Percentiles rank a stretch among this genome's conserved stretches.
phyloP scores from a whole-genome alignment of 2,797 vertebrate species.

The Luscinia megarhynchos region DNA sequence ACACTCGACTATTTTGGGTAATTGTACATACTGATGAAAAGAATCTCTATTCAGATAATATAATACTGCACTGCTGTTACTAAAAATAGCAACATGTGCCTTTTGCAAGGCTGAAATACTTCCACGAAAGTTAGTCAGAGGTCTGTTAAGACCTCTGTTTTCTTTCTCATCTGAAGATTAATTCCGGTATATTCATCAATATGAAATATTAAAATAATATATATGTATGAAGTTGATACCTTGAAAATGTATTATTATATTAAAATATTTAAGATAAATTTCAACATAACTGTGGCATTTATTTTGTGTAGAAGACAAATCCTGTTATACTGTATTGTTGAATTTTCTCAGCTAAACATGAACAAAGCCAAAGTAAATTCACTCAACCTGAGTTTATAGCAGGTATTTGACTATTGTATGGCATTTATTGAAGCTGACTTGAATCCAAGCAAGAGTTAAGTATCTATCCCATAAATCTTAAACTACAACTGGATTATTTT shows the following conservation, averaged over 20 bases:
- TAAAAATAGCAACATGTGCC: not conserved
- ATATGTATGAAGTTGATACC: not conserved
- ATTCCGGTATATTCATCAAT: not conserved
- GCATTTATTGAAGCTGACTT: not conserved
- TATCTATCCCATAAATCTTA: not conserved
- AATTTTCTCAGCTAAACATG: not conserved
- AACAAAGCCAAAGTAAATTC: not conserved
- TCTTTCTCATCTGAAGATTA: not conserved
- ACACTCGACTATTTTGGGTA: not conserved
- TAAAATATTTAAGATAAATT: not conserved
- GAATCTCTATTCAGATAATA: not conserved
- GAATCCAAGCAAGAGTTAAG: not conserved
- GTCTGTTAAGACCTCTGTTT: not conserved
- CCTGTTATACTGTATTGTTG: not conserved
- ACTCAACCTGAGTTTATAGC: not conserved
- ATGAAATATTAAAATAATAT: not conserved
- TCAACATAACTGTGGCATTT: not conserved
- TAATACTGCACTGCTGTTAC: not conserved
- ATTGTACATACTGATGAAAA: not conserved
- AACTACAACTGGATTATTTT: not conserved
- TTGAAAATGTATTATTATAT: not conserved
- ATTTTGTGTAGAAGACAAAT: not conserved
- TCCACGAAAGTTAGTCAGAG: not conserved
- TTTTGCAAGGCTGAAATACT: not conserved
- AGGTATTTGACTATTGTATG: not conserved